These are phyloP conservation scores for Gasteruption jaculator DNA, from an alignment of 2,888 invertebrate genomes.

Conservation along the genomic window DNA sequence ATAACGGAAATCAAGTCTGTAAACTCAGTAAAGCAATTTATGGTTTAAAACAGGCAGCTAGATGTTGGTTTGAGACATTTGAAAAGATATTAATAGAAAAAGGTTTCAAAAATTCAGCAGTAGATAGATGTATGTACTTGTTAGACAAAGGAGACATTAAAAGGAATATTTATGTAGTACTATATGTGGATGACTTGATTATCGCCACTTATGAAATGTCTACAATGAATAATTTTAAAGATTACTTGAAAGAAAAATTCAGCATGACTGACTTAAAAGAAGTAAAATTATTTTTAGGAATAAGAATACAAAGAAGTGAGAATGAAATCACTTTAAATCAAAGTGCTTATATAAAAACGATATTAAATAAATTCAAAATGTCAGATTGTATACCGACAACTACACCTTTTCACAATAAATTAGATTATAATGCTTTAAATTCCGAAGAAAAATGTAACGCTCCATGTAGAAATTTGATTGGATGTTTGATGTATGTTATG, in stretches of 20 bases:
- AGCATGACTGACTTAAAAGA: background rate
- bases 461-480: constrained; percentile 6
- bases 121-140: constrained; percentile 19
- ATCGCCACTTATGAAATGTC: background rate
- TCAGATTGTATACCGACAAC: constrained; percentile 7
- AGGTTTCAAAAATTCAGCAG: constrained; percentile 18
- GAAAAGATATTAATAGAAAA: constrained; percentile 16
- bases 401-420: constrained; percentile 4
- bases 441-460: constrained; percentile 3
- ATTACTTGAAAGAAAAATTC: constrained; percentile 5
- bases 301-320: no score
- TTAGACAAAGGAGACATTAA: constrained; percentile 9
- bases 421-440: constrained; percentile 13
- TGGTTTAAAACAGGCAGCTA: no score
- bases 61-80: no score
- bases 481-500: no score
- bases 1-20: constrained; percentile 17
- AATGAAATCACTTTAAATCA: constrained; percentile 1
- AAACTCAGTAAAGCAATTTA: constrained; percentile 19
- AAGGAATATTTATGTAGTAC: constrained; percentile 4
- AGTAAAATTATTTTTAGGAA: constrained; percentile 5
- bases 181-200: constrained; percentile 6
- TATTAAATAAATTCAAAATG: constrained; percentile 10
- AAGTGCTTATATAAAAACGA: constrained; percentile 6
- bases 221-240: constrained; percentile 8